phyloP scores from a whole-genome alignment of 2,888 invertebrate genomes.

The Stegophylla sp. region DNA sequence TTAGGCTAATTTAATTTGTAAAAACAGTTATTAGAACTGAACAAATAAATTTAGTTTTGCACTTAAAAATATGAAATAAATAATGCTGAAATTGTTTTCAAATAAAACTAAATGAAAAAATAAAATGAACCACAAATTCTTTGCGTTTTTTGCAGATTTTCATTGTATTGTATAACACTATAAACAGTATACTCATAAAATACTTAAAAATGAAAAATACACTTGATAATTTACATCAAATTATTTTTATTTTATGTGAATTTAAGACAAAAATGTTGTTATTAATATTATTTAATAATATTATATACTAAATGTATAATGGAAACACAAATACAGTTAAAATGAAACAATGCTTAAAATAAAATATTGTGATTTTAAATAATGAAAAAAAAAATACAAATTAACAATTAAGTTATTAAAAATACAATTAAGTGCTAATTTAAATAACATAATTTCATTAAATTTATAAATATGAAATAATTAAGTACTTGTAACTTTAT shows the following conservation, averaged over 20 bases:
- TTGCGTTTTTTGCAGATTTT: not conserved
- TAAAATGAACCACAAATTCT: not conserved
- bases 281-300: not conserved
- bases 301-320: not conserved
- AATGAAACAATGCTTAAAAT: not conserved
- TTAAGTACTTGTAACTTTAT: constrained; percentile 77
- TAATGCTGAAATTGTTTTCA: no score
- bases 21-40: no score
- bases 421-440: constrained; percentile 1
- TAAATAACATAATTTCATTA: not conserved
- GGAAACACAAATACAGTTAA: not conserved
- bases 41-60: no score
- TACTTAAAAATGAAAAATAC: not conserved
- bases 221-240: not conserved
- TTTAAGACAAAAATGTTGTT: not conserved
- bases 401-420: not conserved
- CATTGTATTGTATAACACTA: not conserved
- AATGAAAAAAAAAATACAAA: constrained; percentile 26
- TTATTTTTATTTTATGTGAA: not conserved
- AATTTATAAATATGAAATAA: constrained; percentile 66
- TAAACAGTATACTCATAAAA: not conserved
- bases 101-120: no score
- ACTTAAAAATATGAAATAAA: no score
- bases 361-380: constrained; percentile 9
- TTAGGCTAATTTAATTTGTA: no score